Base-by-base conservation (phyloP, 2,888 invertebrate species). In the Dynastes maya region DNA sequence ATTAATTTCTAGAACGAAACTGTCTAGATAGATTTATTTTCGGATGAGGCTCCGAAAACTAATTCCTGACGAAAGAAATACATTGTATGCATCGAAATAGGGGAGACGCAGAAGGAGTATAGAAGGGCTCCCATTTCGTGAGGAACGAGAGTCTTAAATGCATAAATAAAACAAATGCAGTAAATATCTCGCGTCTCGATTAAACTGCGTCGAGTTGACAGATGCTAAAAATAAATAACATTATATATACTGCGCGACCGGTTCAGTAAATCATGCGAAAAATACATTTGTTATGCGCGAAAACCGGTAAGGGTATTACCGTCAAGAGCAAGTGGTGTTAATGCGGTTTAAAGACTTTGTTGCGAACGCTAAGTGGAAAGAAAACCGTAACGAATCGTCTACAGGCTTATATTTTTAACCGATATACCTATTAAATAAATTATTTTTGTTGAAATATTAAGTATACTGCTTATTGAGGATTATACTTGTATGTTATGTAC, bases 51-150 rank as follows among this genome's bases (percentile, higher is more conserved):
- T 61, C 83, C 81, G 83, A 83, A 82, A 84, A 86, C 86, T 86
- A 86, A 86, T 87, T 86, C 87, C 85, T 82, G 86, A 83, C 82
- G 86, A 87, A 83, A 84, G 86, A 86, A 85, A 85, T 86, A 86
- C 84, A 84, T 27, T 13, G 11, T 40, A n/a, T 64, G 6, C 6
- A 27, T 2, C 16, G 29, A 51, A 68, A 13, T n/a, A 83, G 84
- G 82, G 84, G 84, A 78, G 80, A 78, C 79, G 82, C 82, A 79
- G 83, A 81, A 80, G 81, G 82, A 55, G n/a, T 4, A 81, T 80
- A 78, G 83, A 80, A 80, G 81, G 83, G 81, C 80, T 80, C 79
- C 45, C 45, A 22, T 53, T 61, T 40, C 58, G 61, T 61, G 72
- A 72, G 29, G 61, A 72, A 58, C 58, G 72, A 61, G 61, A 37